Evolutionary conservation across 2,888 invertebrate genomes (phyloP).

Genomic region (Heliothis peltigera): DNA sequence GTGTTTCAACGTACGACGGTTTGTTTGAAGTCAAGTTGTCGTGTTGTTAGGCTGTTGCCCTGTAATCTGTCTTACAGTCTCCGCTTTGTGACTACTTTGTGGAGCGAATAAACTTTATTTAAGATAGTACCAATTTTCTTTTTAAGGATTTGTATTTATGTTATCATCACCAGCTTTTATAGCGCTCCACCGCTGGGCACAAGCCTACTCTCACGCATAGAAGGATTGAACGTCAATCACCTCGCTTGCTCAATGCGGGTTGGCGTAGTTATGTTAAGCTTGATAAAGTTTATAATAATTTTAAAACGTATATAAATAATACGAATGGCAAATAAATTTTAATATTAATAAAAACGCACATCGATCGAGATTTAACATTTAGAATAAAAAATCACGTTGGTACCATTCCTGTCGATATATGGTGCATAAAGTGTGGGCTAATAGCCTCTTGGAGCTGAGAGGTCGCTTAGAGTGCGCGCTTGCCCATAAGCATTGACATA

Average conservation of each 20-base stretch:
- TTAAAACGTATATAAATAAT: too few relatives aligned
- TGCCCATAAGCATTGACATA: constrained; percentile 1
- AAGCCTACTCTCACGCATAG: too few relatives aligned
- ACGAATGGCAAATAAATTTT: too few relatives aligned
- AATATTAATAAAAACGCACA: too few relatives aligned
- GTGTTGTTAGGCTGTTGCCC: constrained; percentile 43
- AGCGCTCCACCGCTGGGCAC: too few relatives aligned
- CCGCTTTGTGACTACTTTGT: constrained; percentile 5
- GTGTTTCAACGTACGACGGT: constrained; percentile 49
- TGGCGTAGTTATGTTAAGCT: too few relatives aligned
- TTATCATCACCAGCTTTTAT: too few relatives aligned
- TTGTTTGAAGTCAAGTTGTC: constrained; percentile 52
- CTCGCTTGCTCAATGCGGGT: too few relatives aligned
- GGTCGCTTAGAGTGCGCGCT: neutral
- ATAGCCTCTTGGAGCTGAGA: neutral
- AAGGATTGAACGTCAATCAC: too few relatives aligned
- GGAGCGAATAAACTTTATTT: constrained; percentile 6
- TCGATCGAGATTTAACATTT: neutral
- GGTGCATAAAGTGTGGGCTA: neutral
- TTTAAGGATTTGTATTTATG: neutral
- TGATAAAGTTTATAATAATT: too few relatives aligned
- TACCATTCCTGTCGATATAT: neutral
- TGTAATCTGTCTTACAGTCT: constrained; percentile 45
- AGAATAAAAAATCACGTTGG: neutral
- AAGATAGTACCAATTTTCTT: neutral